Evolutionary conservation across 1,140 invertebrate genomes (phyloP), one percentile per base, ranked within the genome.

Genomic region (Heliconius eleuchia): DNA sequence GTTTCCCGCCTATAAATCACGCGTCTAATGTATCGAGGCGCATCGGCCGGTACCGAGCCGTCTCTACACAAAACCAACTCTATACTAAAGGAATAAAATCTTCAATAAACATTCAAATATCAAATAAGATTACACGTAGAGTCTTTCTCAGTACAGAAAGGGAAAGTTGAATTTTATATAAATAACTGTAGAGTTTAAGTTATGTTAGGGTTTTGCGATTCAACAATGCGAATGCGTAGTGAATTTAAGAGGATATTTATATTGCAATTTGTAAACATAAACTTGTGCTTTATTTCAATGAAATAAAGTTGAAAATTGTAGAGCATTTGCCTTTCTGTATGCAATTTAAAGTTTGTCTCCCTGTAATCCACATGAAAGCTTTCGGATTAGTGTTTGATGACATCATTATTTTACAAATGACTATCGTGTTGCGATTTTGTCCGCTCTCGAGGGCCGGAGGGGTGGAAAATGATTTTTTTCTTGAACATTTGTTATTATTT

Each of bases 361-460:
- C n/a, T 87, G 87, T 91, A 94, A 94, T 94, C 92, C 92, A 93
- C 92, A 93, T 93, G 92, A 94, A 94, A 94, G 92, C 92, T 93
- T 91, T 91, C 82, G 90, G 92, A 94, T 94, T 94, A 94, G 92
- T 92, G 92, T 94, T 93, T 94, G 92, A 94, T 94, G 92, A 94
- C 91, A 91, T 94, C 92, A 94, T 94, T 94, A 94, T 94, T 92
- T 91, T 88, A 85, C 88, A 86, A 92, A 94, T 90, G 91, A 91
- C 89, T 87, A 90, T 94, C 89, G 88, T 87, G 91, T 92, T 85
- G 91, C 90, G 88, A 91, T 92, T 91, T 88, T 88, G 80, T 85
- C 79, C 79, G 84, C 87, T 86, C 86, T 83, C 82, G 84, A 81
- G 86, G 87, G 84, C 71, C 71, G 76, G 84, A 85, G 85, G 81